Evolutionary conservation across 2,113 vertebrate genomes (phyloP).

Genomic region (Microcebus griseorufus): DNA sequence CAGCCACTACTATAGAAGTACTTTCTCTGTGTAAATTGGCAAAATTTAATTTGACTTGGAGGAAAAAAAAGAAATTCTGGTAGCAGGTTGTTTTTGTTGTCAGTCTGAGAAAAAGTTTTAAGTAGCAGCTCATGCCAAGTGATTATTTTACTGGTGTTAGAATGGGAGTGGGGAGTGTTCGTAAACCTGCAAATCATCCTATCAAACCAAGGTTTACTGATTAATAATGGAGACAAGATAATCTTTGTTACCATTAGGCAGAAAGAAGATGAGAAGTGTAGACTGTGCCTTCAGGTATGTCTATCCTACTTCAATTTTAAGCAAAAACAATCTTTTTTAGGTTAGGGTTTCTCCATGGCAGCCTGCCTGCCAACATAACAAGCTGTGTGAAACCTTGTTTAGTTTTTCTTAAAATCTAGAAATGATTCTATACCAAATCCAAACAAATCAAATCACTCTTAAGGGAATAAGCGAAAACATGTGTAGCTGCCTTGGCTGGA

Average conservation of each 20-base stretch:
- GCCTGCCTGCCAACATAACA: not conserved
- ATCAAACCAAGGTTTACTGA: not conserved
- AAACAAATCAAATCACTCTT: slow-evolving; percentile 56
- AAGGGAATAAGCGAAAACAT: slow-evolving; percentile 55
- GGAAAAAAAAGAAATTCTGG: not conserved
- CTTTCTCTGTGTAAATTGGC: slow-evolving; percentile 24
- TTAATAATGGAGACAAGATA: not conserved
- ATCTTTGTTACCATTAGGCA: not conserved
- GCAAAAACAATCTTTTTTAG: slow-evolving; percentile 29
- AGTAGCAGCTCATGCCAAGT: not conserved
- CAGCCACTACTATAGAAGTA: slow-evolving; percentile 15
- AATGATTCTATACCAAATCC: slow-evolving; percentile 41
- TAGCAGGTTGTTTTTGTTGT: slow-evolving; percentile 38
- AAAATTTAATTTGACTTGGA: slow-evolving; percentile 50
- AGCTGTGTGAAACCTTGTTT: slow-evolving; percentile 14
- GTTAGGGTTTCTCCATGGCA: not conserved
- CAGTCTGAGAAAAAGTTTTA: slow-evolving; percentile 14
- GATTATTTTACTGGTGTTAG: not conserved
- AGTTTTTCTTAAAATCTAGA: slow-evolving; percentile 57
- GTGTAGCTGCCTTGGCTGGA: not conserved
- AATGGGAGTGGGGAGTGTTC: not conserved
- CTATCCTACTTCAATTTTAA: slow-evolving; percentile 26
- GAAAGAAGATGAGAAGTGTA: not conserved
- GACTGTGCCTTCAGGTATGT: not conserved
- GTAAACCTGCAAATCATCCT: not conserved